phyloP scores from a whole-genome alignment of 2,888 invertebrate species.

The Oeneis ivallda region DNA sequence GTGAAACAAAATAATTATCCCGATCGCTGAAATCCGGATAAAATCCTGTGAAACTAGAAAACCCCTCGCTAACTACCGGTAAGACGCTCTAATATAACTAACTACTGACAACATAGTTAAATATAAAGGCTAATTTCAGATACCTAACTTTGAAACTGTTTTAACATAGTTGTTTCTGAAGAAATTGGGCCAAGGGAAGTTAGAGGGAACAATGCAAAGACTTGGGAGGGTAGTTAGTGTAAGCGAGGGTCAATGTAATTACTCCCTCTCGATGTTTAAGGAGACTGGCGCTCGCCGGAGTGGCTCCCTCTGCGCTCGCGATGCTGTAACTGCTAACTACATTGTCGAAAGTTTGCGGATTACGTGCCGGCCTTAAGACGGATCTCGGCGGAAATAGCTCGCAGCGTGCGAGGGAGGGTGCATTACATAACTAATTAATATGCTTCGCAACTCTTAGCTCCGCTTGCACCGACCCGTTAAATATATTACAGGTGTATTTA shows the following conservation, averaged over 20 bases:
- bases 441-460: not conserved
- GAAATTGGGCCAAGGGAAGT: not conserved
- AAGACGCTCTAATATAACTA: too few relatives aligned
- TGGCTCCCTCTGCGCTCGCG: not conserved
- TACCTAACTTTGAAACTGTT: not conserved
- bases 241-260: constrained; percentile 10
- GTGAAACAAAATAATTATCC: not conserved
- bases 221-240: not conserved
- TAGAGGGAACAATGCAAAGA: constrained; percentile 3
- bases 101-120: not conserved
- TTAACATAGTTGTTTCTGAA: constrained; percentile 2
- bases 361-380: not conserved
- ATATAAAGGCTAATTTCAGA: constrained; percentile 9
- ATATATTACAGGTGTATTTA: too few relatives aligned
- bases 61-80: too few relatives aligned
- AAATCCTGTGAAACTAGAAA: not conserved
- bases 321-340: constrained; percentile 5
- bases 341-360: constrained; percentile 2
- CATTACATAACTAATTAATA: not conserved
- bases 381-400: not conserved
- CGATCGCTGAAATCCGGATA: not conserved
- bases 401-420: not conserved
- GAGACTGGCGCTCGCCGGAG: not conserved
- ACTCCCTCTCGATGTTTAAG: not conserved
- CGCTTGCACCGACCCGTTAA: too few relatives aligned